Conservation (phyloP, 2,797 vertebrate genomes). For the Delichon dasypus region DNA sequence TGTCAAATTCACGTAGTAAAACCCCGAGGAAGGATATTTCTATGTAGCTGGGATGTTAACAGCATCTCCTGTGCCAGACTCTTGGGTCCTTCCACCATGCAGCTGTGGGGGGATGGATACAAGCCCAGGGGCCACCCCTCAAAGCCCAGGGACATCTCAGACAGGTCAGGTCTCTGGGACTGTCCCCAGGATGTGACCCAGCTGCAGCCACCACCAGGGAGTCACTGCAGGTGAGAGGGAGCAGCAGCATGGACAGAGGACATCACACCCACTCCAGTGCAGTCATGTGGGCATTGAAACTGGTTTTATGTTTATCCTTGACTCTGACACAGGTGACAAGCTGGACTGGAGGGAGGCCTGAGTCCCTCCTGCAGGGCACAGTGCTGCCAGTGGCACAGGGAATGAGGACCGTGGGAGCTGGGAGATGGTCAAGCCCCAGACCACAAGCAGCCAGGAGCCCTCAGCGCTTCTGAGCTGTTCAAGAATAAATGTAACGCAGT, state of each 20-base stretch:
- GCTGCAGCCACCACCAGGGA: neutral
- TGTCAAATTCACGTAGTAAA: neutral
- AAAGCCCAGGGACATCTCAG: neutral
- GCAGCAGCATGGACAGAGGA: neutral
- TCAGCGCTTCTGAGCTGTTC: neutral
- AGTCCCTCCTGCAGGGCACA: neutral
- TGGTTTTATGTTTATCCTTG: neutral
- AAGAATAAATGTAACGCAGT: neutral
- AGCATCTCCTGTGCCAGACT: neutral
- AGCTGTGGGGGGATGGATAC: neutral
- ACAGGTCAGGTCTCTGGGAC: neutral
- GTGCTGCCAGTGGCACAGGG: neutral
- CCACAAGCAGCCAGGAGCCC: neutral
- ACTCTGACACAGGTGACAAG: neutral
- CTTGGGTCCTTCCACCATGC: neutral
- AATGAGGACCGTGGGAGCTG: rapidly evolving
- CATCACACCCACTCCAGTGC: rapidly evolving
- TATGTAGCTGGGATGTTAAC: rapidly evolving
- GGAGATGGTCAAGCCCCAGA: neutral
- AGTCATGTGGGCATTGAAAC: neutral
- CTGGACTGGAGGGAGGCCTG: neutral
- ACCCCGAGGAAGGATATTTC: neutral
- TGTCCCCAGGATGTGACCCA: neutral
- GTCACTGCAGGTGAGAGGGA: neutral
- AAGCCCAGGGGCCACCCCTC: neutral